phyloP scores from a whole-genome alignment of 2,797 vertebrate genomes.

The Dermochelys coriacea region DNA sequence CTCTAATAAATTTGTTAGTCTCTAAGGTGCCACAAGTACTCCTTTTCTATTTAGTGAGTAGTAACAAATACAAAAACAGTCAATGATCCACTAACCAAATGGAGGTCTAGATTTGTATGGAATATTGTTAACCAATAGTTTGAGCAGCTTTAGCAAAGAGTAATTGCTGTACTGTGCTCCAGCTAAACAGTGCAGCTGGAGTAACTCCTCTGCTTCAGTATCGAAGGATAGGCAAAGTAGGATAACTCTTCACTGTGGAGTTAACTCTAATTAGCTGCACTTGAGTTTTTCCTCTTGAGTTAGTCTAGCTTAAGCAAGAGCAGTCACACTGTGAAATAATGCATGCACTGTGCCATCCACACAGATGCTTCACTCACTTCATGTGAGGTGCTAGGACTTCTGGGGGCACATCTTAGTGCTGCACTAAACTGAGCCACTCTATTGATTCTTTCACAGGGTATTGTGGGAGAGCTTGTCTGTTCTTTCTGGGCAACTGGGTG shows the following conservation, averaged over 20 bases:
- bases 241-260: not conserved
- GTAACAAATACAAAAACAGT: not conserved
- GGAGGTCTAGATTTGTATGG: not conserved
- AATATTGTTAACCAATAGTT: not conserved
- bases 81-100: not conserved
- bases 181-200: not conserved
- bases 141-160: slow-evolving; percentile 3
- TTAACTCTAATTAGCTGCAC: not conserved
- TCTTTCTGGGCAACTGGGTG: not conserved
- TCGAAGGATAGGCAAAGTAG: slow-evolving; percentile 17
- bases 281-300: not conserved
- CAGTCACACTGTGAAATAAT: not conserved
- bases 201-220: not conserved
- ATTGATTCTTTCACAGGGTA: not conserved
- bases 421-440: too few species aligned
- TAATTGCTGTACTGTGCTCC: not conserved
- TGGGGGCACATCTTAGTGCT: too few species aligned
- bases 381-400: not conserved
- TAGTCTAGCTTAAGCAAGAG: not conserved
- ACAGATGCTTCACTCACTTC: too few species aligned
- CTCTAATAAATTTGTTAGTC: too few species aligned
- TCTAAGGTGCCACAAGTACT: too few species aligned
- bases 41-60: not conserved
- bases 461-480: not conserved
- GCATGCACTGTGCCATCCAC: too few species aligned